These are phyloP conservation scores for Delichon dasypus DNA, from an alignment of 2,797 vertebrate species.

Conservation along the genomic window DNA sequence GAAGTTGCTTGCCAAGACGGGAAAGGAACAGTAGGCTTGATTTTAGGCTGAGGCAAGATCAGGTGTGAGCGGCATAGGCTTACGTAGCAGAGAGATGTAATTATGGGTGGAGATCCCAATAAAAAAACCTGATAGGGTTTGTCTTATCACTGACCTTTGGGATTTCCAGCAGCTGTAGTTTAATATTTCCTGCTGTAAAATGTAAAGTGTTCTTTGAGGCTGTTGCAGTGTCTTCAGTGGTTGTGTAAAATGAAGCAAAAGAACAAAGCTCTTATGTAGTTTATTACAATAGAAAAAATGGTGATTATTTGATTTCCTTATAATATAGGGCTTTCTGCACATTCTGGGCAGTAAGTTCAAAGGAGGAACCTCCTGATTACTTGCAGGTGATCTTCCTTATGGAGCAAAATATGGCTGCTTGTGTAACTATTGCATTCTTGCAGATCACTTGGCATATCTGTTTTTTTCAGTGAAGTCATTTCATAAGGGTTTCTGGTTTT, in stretches of 20 bases:
- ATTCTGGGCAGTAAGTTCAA: background rate
- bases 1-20: rapidly evolving
- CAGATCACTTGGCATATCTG: background rate
- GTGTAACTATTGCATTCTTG: background rate
- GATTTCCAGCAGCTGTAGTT: background rate
- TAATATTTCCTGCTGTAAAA: background rate
- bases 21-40: rapidly evolving
- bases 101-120: background rate
- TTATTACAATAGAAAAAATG: background rate
- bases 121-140: background rate
- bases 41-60: background rate
- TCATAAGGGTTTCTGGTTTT: background rate
- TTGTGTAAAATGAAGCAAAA: background rate
- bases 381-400: background rate
- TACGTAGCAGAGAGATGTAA: rapidly evolving
- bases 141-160: background rate
- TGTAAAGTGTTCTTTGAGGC: background rate
- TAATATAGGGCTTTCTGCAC: background rate
- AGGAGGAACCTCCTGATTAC: background rate
- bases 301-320: background rate
- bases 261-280: background rate
- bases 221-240: background rate
- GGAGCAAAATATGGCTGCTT: background rate
- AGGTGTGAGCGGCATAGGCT: background rate
- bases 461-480: background rate